Evolutionary conservation across 2,797 vertebrate species (phyloP).

Genomic region (Anguilla marmorata): DNA sequence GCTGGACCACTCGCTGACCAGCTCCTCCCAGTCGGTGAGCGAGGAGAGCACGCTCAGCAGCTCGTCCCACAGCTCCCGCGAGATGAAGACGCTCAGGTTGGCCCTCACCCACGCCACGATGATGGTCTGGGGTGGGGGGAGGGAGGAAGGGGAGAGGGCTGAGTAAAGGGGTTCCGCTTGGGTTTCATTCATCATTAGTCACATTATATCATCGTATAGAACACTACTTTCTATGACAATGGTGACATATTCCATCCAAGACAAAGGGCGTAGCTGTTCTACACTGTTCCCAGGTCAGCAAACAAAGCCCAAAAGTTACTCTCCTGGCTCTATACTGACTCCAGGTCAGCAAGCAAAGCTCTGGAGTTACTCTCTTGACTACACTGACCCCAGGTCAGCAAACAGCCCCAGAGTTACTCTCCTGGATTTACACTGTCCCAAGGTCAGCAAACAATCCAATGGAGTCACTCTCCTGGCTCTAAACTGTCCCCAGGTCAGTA

Average conservation of each 20-base stretch:
- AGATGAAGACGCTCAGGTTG: conserved; percentile 92
- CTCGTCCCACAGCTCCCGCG: conserved; percentile 97
- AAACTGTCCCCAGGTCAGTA: not conserved
- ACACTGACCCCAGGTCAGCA: not conserved
- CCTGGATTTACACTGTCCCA: not conserved
- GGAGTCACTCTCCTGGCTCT: not conserved
- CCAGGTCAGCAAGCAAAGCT: not conserved
- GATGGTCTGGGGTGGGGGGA: conserved; percentile 78
- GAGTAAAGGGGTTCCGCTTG: not conserved
- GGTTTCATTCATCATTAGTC: not conserved
- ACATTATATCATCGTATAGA: not conserved
- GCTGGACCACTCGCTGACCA: conserved; percentile 92
- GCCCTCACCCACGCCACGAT: conserved; percentile 98
- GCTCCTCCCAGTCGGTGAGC: conserved; percentile 95
- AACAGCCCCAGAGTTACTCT: not conserved
- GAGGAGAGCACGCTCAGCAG: conserved; percentile 89
- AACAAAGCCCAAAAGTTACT: not conserved
- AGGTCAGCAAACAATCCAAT: not conserved
- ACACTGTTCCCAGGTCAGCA: not conserved
- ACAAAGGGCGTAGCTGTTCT: not conserved
- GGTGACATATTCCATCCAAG: not conserved
- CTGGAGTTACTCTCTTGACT: not conserved
- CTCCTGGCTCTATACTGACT: not conserved
- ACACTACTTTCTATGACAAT: not conserved
- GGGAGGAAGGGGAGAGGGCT: not conserved